phyloP scores from a whole-genome alignment of 2,113 vertebrate genomes.

The Lonchura striata region DNA sequence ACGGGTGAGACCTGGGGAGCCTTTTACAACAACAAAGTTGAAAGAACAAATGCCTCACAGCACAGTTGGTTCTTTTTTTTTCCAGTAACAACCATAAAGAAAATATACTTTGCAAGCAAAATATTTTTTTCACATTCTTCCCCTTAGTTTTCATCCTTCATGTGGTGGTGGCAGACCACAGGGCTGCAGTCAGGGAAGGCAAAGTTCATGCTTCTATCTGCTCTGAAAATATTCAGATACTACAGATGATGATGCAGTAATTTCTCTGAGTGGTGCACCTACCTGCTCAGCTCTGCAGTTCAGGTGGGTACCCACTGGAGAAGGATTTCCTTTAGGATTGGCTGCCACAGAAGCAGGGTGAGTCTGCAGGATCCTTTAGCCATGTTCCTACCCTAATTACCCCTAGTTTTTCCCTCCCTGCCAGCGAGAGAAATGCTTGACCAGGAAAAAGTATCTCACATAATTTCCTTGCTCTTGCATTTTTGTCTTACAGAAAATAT shows the following conservation, averaged over 20 bases:
- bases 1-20: not conserved
- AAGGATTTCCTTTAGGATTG: not conserved
- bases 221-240: not conserved
- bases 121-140: slow-evolving; percentile 23
- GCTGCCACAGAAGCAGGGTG: not conserved
- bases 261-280: not conserved
- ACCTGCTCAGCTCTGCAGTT: not conserved
- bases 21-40: not conserved
- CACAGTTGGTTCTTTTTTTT: not conserved
- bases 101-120: slow-evolving; percentile 32
- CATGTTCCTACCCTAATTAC: not conserved
- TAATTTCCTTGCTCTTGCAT: not conserved
- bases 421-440: not conserved
- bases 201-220: not conserved
- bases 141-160: not conserved
- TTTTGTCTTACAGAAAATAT: not conserved
- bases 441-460: not conserved
- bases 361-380: not conserved
- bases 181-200: not conserved
- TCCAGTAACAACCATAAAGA: not conserved
- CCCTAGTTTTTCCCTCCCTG: not conserved
- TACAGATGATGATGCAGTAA: not conserved
- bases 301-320: not conserved
- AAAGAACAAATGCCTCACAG: not conserved
- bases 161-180: not conserved